Conservation (phyloP, 2,888 invertebrate genomes). For the Platycheirus albimanus region DNA sequence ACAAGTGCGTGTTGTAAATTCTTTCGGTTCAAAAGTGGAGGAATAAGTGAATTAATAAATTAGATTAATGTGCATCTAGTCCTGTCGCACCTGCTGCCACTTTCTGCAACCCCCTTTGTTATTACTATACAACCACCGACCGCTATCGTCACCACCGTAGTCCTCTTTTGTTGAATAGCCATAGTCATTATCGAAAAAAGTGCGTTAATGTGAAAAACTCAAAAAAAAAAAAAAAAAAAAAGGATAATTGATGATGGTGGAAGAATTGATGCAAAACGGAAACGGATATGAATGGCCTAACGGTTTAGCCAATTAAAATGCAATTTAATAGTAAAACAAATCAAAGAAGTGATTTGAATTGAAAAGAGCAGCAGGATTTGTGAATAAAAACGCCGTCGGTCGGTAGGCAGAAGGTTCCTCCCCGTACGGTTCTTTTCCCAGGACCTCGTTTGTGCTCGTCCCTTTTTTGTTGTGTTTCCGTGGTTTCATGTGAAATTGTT, state of each 20-base stretch:
- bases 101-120: constrained; percentile 45
- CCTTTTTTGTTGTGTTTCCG: constrained; percentile 15
- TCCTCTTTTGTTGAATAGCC: constrained; percentile 7
- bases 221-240: constrained; percentile 5
- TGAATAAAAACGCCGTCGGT: constrained; percentile 38
- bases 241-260: constrained; percentile 42
- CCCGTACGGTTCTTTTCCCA: neutral
- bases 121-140: constrained; percentile 6
- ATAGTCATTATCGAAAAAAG: neutral
- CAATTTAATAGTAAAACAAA: constrained; percentile 21
- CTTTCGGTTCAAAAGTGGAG: constrained; percentile 52
- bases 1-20: constrained; percentile 81
- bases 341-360: constrained; percentile 24
- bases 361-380: neutral
- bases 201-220: constrained; percentile 1
- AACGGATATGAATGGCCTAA: constrained; percentile 29
- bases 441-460: too few species aligned
- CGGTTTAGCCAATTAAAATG: constrained; percentile 49
- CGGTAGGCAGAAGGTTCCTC: constrained; percentile 20
- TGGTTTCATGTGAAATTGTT: constrained; percentile 4
- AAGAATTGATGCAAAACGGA: constrained; percentile 31
- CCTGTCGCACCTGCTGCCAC: constrained; percentile 39
- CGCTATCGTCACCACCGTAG: constrained; percentile 24
- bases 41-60: constrained; percentile 58
- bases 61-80: constrained; percentile 63